These are phyloP conservation scores for Cynaeus angustus DNA, from an alignment of 2,888 invertebrate species.

Conservation along the genomic window DNA sequence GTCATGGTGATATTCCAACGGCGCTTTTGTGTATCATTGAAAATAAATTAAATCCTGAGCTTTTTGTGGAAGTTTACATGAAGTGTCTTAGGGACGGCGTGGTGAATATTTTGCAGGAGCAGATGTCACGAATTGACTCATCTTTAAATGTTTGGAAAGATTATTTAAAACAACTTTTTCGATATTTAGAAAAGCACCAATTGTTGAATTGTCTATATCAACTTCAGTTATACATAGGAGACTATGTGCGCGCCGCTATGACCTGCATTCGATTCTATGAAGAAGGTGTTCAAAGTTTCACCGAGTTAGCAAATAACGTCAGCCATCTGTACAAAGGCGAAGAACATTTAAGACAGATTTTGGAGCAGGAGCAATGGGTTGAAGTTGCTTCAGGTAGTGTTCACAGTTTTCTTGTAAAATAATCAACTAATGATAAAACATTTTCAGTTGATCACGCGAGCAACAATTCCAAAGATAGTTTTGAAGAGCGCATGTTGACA, in stretches of 20 bases:
- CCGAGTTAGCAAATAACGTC: conserved; percentile 74
- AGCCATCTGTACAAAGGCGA: conserved; percentile 76
- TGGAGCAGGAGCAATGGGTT: conserved; percentile 75
- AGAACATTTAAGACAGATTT: conserved; percentile 78
- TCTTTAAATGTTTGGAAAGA: conserved; percentile 80
- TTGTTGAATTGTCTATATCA: conserved; percentile 83
- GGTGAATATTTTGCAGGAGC: conserved; percentile 76
- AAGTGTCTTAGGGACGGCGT: conserved; percentile 79
- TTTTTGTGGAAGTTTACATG: conserved; percentile 85
- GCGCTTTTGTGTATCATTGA: conserved; percentile 82
- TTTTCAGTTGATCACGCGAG: conserved; percentile 56
- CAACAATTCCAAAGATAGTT: conserved; percentile 55
- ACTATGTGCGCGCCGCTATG: conserved; percentile 85
- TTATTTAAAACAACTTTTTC: conserved; percentile 81
- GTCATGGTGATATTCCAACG: conserved; percentile 80
- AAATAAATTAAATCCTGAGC: conserved; percentile 79
- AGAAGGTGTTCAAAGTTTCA: conserved; percentile 75
- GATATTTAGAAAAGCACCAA: conserved; percentile 80
- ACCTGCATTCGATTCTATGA: conserved; percentile 86
- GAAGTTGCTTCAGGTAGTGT: conserved; percentile 69
- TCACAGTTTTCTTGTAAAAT: too few relatives aligned
- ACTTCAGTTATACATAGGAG: conserved; percentile 81
- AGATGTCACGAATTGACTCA: conserved; percentile 79
- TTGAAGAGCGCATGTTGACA: conserved; percentile 71
- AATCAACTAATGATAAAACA: too few relatives aligned